Conservation (phyloP, 2,113 vertebrate species). For the Chloropsis hardwickii region DNA sequence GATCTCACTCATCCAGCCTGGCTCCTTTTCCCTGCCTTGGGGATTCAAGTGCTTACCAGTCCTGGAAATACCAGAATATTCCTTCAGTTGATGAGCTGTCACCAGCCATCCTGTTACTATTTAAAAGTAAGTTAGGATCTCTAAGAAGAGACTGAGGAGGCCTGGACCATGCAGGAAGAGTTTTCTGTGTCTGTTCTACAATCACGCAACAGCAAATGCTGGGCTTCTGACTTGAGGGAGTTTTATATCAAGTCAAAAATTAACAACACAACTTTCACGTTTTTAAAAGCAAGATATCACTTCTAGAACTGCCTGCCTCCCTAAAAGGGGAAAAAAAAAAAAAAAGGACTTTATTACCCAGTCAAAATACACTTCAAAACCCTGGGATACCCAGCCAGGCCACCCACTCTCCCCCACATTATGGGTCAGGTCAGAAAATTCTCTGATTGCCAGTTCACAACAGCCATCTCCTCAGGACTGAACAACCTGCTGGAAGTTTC, state of each 20-base stretch:
- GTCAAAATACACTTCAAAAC: not conserved
- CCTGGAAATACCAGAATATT: not conserved
- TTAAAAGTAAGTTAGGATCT: not conserved
- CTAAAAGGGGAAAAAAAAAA: too few species aligned
- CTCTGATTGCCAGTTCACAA: not conserved
- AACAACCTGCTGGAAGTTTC: not conserved
- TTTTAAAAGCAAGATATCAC: not conserved
- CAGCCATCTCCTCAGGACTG: not conserved
- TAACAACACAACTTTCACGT: fast-evolving
- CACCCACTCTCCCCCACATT: not conserved
- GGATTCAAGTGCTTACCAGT: not conserved
- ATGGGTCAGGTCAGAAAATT: not conserved
- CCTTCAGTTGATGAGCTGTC: not conserved
- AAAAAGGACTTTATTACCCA: fast-evolving
- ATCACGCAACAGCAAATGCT: not conserved
- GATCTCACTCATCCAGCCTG: not conserved
- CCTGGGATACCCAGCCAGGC: fast-evolving
- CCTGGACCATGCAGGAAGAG: not conserved
- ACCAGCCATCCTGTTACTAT: not conserved
- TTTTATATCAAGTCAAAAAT: not conserved
- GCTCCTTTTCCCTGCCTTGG: not conserved
- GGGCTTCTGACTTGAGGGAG: not conserved
- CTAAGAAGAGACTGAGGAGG: not conserved
- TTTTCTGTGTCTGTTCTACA: not conserved
- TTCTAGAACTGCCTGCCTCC: not conserved